These are phyloP conservation scores for Scomber colias DNA, from an alignment of 2,113 vertebrate species.

Conservation along the genomic window DNA sequence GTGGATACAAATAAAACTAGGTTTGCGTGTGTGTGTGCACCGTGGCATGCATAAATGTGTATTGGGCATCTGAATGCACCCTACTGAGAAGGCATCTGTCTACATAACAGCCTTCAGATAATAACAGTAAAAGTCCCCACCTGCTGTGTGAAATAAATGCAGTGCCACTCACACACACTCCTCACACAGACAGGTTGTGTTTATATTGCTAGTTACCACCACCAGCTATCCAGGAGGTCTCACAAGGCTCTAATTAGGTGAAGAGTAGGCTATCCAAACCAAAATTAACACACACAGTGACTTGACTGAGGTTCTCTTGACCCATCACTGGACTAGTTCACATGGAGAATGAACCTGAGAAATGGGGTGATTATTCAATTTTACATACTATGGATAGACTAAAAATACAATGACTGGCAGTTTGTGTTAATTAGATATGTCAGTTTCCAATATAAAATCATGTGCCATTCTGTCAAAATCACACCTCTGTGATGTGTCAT, in stretches of 20 bases:
- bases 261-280: slow-evolving; percentile 64
- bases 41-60: slow-evolving; percentile 44
- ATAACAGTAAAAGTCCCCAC: slow-evolving; percentile 77
- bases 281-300: slow-evolving; percentile 52
- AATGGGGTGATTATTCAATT: slow-evolving; percentile 34
- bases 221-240: slow-evolving; percentile 57
- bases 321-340: slow-evolving; percentile 53
- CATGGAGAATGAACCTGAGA: slow-evolving; percentile 39
- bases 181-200: slow-evolving; percentile 65
- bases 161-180: slow-evolving; percentile 52
- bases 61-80: slow-evolving; percentile 57
- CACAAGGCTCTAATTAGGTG: slow-evolving; percentile 73
- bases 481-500: not conserved
- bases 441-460: slow-evolving; percentile 5
- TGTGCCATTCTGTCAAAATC: not conserved
- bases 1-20: slow-evolving; percentile 22
- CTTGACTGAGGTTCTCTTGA: slow-evolving; percentile 42
- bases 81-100: slow-evolving; percentile 80
- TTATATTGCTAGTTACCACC: slow-evolving; percentile 67
- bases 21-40: slow-evolving; percentile 17
- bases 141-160: slow-evolving; percentile 69
- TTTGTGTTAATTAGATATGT: not conserved
- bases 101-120: slow-evolving; percentile 77
- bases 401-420: not conserved
- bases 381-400: slow-evolving; percentile 7